Evolutionary conservation across 2,113 vertebrate species (phyloP).

Genomic region (Daphoenositta chrysoptera): DNA sequence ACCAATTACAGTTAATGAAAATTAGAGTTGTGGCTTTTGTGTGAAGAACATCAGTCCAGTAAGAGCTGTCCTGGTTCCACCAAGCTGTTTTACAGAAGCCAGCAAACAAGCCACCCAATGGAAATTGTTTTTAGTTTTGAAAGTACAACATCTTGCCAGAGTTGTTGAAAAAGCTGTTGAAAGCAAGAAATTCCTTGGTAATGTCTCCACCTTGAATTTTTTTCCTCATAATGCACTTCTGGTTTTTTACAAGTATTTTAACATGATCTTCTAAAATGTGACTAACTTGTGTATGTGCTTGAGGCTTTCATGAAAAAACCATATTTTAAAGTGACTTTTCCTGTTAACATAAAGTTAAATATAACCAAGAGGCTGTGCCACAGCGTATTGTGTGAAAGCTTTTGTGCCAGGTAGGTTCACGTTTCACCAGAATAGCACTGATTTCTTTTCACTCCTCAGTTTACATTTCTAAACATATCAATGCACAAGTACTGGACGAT

Average conservation of each 20-base stretch:
- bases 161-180: conserved; percentile 32
- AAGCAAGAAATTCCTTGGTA: conserved; percentile 39
- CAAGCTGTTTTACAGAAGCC: neutral
- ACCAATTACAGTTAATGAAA: conserved; percentile 14
- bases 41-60: neutral
- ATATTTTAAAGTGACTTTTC: conserved; percentile 65
- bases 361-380: conserved; percentile 39
- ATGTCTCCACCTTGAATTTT: conserved; percentile 49
- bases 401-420: conserved; percentile 1
- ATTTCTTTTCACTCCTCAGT: neutral
- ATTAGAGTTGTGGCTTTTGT: conserved; percentile 20
- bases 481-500: neutral
- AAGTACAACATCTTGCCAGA: conserved; percentile 40
- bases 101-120: neutral
- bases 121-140: neutral
- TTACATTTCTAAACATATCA: conserved; percentile 12
- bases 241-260: conserved; percentile 50
- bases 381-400: neutral
- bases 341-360: conserved; percentile 65
- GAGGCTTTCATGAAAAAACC: conserved; percentile 57
- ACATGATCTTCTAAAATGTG: conserved; percentile 43
- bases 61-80: neutral
- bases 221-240: conserved; percentile 16
- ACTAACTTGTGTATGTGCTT: conserved; percentile 35
- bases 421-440: neutral